Evolutionary conservation across 2,113 vertebrate genomes (phyloP).

Genomic region (Arvicanthis niloticus): DNA sequence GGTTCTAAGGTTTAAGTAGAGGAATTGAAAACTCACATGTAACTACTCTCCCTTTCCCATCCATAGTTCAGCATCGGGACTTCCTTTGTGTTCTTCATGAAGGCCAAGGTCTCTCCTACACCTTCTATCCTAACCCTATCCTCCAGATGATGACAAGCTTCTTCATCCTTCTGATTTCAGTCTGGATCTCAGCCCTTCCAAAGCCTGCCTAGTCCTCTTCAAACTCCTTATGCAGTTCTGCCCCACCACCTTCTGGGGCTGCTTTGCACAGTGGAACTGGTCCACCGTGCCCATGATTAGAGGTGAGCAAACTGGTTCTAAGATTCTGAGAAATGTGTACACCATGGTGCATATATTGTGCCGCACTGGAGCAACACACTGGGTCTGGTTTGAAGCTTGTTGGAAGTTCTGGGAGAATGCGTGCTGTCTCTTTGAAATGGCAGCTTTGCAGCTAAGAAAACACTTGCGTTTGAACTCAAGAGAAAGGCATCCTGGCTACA

Average conservation of each 20-base stretch:
- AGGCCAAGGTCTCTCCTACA: neutral
- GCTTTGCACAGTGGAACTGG: neutral
- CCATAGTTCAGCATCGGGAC: neutral
- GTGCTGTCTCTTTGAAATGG: neutral
- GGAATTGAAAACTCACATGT: neutral
- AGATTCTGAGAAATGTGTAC: neutral
- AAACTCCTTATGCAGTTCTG: neutral
- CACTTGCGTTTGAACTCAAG: neutral
- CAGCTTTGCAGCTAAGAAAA: neutral
- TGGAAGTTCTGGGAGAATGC: neutral
- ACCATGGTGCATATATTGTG: neutral
- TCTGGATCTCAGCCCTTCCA: neutral
- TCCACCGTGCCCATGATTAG: no score
- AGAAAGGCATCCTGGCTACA: neutral
- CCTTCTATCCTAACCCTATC: no score
- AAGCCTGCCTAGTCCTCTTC: neutral
- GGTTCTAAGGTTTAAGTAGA: neutral
- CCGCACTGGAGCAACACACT: no score
- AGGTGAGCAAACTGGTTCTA: accelerated
- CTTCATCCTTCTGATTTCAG: neutral
- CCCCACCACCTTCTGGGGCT: neutral
- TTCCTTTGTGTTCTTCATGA: neutral
- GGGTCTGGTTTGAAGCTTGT: accelerated
- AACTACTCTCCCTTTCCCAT: no score
- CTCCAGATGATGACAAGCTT: no score